These are phyloP conservation scores for Microplitis mediator DNA, from an alignment of 1,140 invertebrate species.

Conservation along the genomic window DNA sequence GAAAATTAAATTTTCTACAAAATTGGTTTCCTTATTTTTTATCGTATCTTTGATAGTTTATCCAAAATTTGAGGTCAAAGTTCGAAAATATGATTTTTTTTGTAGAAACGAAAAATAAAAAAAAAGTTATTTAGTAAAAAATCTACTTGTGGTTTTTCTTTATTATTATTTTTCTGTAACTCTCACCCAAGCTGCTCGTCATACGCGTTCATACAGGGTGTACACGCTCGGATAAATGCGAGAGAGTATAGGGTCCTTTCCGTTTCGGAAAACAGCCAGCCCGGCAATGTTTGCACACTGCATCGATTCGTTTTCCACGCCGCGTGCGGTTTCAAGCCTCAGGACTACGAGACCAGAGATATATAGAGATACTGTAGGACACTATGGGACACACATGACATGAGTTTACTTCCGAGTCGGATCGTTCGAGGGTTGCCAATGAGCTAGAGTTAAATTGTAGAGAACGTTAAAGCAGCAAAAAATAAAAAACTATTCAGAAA, in stretches of 20 bases:
- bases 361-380: background rate
- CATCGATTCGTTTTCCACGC: constrained; percentile 31
- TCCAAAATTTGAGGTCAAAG: too few relatives aligned
- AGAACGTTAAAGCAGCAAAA: background rate
- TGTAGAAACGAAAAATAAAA: too few relatives aligned
- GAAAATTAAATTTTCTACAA: too few relatives aligned
- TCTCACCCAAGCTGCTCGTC: too few relatives aligned
- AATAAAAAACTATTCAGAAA: background rate
- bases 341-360: background rate
- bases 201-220: constrained; percentile 13
- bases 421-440: constrained; percentile 4
- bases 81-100: too few relatives aligned
- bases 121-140: too few relatives aligned
- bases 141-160: background rate
- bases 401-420: background rate
- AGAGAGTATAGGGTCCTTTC: constrained; percentile 46
- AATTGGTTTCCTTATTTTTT: too few relatives aligned
- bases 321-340: constrained; percentile 27
- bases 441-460: background rate
- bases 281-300: constrained; percentile 30
- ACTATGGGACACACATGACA: too few relatives aligned
- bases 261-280: constrained; percentile 54
- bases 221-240: constrained; percentile 44
- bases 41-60: too few relatives aligned
- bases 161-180: background rate